Evolutionary conservation across 2,113 vertebrate genomes (phyloP).

Genomic region (Geococcyx californianus): DNA sequence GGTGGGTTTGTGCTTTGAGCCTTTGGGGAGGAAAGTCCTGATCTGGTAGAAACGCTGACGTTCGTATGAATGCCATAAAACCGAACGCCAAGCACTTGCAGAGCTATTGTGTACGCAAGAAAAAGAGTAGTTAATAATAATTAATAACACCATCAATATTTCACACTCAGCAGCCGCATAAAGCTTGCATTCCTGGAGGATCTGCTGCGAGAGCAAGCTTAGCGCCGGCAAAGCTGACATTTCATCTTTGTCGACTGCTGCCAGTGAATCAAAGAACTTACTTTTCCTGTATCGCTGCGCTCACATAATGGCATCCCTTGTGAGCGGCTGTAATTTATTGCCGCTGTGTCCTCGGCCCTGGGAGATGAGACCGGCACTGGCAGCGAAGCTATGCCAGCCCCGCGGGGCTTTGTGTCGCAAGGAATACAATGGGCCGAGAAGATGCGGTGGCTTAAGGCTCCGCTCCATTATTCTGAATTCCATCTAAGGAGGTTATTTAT

Average conservation of each 20-base stretch:
- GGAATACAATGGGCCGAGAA: not conserved
- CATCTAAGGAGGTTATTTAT: rapidly evolving
- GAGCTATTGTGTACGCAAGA: not conserved
- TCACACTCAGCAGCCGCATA: not conserved
- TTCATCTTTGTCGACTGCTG: not conserved
- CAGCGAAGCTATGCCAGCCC: not conserved
- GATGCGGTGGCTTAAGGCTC: not conserved
- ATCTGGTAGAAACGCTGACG: rapidly evolving
- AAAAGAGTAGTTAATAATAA: not conserved
- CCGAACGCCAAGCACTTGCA: not conserved
- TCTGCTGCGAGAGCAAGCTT: not conserved
- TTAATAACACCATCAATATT: not conserved
- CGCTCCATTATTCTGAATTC: not conserved
- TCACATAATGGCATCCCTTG: not conserved
- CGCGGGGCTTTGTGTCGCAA: not conserved
- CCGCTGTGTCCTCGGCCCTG: not conserved
- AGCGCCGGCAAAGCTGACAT: not conserved
- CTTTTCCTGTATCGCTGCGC: not conserved
- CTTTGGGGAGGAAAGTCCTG: not conserved
- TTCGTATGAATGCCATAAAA: rapidly evolving
- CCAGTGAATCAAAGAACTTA: not conserved
- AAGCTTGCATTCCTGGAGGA: not conserved
- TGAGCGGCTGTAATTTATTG: not conserved
- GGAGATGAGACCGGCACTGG: not conserved
- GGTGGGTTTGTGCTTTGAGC: not conserved